Evolutionary conservation across 2,797 vertebrate species (phyloP), one percentile per base, ranked within the genome.

Genomic region (Hemibagrus guttatus): DNA sequence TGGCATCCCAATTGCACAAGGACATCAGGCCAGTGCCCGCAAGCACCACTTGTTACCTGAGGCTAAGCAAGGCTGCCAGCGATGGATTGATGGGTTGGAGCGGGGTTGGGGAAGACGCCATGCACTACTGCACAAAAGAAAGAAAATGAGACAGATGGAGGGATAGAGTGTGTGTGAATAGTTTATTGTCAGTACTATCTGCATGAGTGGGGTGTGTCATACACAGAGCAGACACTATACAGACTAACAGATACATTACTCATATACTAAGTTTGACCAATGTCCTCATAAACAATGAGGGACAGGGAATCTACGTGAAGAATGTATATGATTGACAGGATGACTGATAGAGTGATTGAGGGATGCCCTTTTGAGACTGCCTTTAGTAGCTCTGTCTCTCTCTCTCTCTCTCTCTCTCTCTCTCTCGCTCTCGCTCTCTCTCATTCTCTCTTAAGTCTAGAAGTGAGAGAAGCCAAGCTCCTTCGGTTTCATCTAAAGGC

Each of bases 1-100:
- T 85, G 87, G 90, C 19, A 66, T 78, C 80, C 75, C 76, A 88
- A 85, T 91, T 92, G 59, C 75, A 78, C 72, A 86, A 88, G 79
- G 52, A 54, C 61, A 80, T 21, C 39, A 68, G 23, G 52, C 31
- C 54, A 28, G 19, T 80, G 69, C 35, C 82, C 83, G 19, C 58
- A 23, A 80, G 49, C 52, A 58, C 19, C 74, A 17, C 59, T 85
- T 68, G 28, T 72, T 87, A 84, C 61, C 42, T 56, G 12, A 69
- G 14, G 80, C 78, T 46, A 82, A 84, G 75, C 17, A 83, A 69
- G 83, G 39, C 46, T 72, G 61, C 28, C 63, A 69, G 61, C 2
- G 1, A 61, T 26, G 59, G 23, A 75, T 28, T 81, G 28, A 74
- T 52, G 58, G 64, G 52, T 56, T 64, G 39, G 72, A 35, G 64